Base-by-base conservation (phyloP, 2,797 vertebrate genomes). In the Urosaurus nigricauda region DNA sequence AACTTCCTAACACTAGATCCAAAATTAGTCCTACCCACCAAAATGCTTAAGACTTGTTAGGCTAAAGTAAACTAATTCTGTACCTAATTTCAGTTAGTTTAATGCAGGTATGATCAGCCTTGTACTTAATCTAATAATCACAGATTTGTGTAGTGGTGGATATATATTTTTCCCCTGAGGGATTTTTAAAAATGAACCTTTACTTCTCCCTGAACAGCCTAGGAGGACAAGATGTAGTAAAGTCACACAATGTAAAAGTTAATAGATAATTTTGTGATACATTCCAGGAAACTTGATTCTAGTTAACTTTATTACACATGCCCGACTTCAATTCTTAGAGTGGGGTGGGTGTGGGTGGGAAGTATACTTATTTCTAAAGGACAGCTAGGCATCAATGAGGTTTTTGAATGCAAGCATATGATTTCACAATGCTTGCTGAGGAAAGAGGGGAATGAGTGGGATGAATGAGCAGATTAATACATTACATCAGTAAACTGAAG, bases 201-300 rank as follows among this genome's bases (percentile, higher is more conserved):
- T 68, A 68, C 7, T 79, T 12, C n/a, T 5, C 14, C 58, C 24
- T 17, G 35, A 47, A 26, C 47, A 47, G 83, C 74, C 63, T 79
- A 71, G 47, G 17, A n/a, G 40, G 43, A 37, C n/a, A 79, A 65
- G 74, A 53, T 53, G 47, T 79, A 79, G 77, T 63, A 35, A 70
- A 79, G 77, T 40, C 43, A 14, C 40, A 5, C 47, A 29, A 6
- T 56, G 79, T 79, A 53, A 70, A 40, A 40, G 24, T 86, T 79
- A 87, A 87, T 70, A 8, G 77, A 26, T 86, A 79, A 29, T 71
- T 8, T 80, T 87, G 77, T 87, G 65, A 87, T 71, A 79, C 70
- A 56, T 71, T 70, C 63, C 56, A 86, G 78, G 70, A 70, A 70
- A 80, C 63, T 79, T 80, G 17, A 63, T 63, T 63, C 60, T 63